These are phyloP conservation scores for Diadegma fenestrale DNA, from an alignment of 2,888 invertebrate genomes.

Conservation along the genomic window DNA sequence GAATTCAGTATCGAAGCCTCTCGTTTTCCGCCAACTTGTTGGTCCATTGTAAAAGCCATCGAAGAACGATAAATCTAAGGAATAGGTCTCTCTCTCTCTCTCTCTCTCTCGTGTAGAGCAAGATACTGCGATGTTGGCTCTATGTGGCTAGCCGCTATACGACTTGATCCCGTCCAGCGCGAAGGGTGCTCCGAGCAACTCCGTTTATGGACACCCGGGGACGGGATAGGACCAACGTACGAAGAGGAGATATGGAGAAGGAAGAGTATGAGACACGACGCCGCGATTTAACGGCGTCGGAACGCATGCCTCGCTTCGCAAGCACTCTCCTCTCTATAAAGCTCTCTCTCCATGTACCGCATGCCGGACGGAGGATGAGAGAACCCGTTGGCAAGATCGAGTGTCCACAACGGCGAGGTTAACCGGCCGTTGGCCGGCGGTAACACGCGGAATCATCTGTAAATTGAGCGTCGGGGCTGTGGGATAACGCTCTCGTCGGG, in stretches of 20 bases:
- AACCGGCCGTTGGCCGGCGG: conserved; percentile 85
- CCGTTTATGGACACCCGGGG: conserved; percentile 80
- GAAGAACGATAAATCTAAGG: conserved; percentile 82
- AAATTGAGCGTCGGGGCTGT: conserved; percentile 87
- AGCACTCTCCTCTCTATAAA: conserved; percentile 37
- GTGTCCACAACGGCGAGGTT: conserved; percentile 83
- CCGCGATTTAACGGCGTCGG: conserved; percentile 76
- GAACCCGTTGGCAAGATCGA: conserved; percentile 83
- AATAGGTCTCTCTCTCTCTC: no score
- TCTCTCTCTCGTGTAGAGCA: no score
- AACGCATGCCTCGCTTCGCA: conserved; percentile 57
- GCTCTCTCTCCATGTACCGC: conserved; percentile 42
- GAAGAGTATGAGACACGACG: conserved; percentile 56
- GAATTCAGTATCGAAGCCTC: conserved; percentile 57
- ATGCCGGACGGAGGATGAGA: conserved; percentile 58
- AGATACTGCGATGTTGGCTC: conserved; percentile 53
- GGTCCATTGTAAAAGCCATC: conserved; percentile 82
- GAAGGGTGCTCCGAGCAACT: conserved; percentile 74
- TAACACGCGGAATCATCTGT: conserved; percentile 87
- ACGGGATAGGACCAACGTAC: conserved; percentile 42
- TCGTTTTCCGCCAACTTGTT: conserved; percentile 84
- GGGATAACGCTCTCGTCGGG: conserved; percentile 79
- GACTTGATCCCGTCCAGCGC: conserved; percentile 33
- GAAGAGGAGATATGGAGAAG: conserved; percentile 61
- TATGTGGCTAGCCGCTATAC: conserved; percentile 44